Conservation (phyloP, 2,797 vertebrate species). For the Anguilla megastoma region DNA sequence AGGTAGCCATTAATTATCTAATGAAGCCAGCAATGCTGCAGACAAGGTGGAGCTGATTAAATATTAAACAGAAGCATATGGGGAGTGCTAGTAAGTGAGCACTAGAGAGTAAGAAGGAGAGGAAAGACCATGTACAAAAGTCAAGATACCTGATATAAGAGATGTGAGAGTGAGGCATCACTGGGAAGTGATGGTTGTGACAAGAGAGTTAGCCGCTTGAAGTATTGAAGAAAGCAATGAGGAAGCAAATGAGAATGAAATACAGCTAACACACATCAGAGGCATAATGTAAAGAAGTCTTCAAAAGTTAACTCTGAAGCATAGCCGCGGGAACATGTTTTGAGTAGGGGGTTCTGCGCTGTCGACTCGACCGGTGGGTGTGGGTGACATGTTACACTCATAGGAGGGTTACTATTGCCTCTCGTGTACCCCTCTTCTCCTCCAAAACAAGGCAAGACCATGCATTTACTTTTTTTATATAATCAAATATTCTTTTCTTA, state of each 20-base stretch:
- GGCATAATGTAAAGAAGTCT: constrained; percentile 43
- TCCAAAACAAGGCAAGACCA: not conserved
- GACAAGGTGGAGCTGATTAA: constrained; percentile 83
- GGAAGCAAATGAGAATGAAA: constrained; percentile 59
- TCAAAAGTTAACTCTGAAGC: constrained; percentile 63
- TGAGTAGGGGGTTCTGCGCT: too few species aligned
- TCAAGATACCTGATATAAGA: constrained; percentile 65
- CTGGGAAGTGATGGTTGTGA: constrained; percentile 43
- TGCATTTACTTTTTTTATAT: not conserved
- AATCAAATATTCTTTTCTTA: not conserved
- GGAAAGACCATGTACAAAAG: constrained; percentile 34
- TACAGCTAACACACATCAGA: constrained; percentile 57
- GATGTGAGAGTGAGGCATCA: constrained; percentile 40
- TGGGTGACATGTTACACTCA: constrained; percentile 32
- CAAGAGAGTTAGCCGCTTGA: constrained; percentile 42
- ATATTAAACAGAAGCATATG: constrained; percentile 85
- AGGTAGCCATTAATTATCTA: constrained; percentile 84
- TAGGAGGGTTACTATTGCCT: not conserved
- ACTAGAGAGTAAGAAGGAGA: constrained; percentile 28
- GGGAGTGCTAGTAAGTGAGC: constrained; percentile 61
- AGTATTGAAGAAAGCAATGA: constrained; percentile 69
- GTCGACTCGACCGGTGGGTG: not conserved
- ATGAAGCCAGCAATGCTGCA: constrained; percentile 78
- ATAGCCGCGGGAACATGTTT: too few species aligned
- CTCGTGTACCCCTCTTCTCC: not conserved